Percentiles rank a stretch among this genome's conserved stretches.
phyloP scores from a whole-genome alignment of 2,113 vertebrate species.

The Chionis minor region DNA sequence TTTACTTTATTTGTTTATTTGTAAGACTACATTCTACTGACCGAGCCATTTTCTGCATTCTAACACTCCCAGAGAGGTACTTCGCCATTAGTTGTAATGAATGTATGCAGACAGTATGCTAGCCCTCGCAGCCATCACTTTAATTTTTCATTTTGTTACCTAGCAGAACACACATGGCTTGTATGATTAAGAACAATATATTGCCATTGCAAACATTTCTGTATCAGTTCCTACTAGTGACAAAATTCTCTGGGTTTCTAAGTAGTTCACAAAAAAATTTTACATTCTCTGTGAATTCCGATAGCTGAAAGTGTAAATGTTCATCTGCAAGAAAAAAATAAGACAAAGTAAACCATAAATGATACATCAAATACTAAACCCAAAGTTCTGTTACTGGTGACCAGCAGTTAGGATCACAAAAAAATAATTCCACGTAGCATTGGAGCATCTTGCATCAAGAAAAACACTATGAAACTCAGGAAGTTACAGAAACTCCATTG shows the following conservation, averaged over 20 bases:
- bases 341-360: neutral
- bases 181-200: neutral
- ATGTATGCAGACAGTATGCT: neutral
- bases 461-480: neutral
- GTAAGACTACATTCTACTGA: neutral
- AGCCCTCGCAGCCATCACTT: neutral
- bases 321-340: neutral
- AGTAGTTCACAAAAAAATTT: neutral
- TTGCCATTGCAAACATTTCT: neutral
- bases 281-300: neutral
- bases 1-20: neutral
- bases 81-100: neutral
- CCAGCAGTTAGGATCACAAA: neutral
- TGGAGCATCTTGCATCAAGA: neutral
- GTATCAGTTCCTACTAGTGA: neutral
- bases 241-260: neutral
- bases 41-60: neutral
- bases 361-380: neutral
- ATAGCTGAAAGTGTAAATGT: neutral
- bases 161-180: neutral
- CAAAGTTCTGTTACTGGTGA: neutral
- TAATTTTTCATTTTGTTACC: neutral
- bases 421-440: neutral
- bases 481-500: neutral
- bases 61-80: neutral